These are phyloP conservation scores for Nematostella vectensis DNA, from an alignment of 92 coral and sea anemone genomes.

Conservation along the genomic window DNA sequence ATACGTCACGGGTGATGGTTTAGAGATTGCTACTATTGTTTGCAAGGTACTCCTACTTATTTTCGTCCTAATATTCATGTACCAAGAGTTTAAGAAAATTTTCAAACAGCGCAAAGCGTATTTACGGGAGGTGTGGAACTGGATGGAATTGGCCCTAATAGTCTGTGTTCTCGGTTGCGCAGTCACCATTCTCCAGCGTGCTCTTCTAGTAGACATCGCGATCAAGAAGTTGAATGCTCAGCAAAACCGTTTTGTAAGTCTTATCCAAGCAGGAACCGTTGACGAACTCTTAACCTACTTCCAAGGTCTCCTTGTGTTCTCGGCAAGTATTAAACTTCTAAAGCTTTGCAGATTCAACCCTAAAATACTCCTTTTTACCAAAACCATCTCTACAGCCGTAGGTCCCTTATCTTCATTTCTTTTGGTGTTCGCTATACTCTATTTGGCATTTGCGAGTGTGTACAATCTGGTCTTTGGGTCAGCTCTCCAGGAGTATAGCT, in stretches of 20 bases:
- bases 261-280: conserved; percentile 63
- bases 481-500: conserved; percentile 49
- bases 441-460: conserved; percentile 53
- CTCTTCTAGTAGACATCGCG: conserved; percentile 44
- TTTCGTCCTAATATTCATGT: conserved; percentile 50
- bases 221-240: conserved; percentile 43
- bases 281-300: conserved; percentile 75
- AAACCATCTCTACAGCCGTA: conserved; percentile 60
- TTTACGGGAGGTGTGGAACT: conserved; percentile 75
- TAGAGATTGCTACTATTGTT: conserved; percentile 44
- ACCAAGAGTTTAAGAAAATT: conserved; percentile 53
- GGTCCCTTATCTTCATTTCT: conserved; percentile 59
- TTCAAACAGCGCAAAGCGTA: conserved; percentile 45
- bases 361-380: conserved; percentile 70
- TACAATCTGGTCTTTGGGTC: conserved; percentile 61
- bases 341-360: conserved; percentile 87
- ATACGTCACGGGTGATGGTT: conserved; percentile 46
- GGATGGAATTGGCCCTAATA: conserved; percentile 60
- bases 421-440: conserved; percentile 64
- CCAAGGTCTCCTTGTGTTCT: conserved; percentile 63
- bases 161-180: conserved; percentile 47
- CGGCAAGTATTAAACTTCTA: conserved; percentile 80
- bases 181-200: conserved; percentile 65
- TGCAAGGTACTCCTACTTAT: conserved; percentile 65
- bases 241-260: conserved; percentile 58